Evolutionary conservation across 2,888 invertebrate genomes (phyloP), one percentile per base, ranked within the genome.

Genomic region (Amblyteles armatorius): DNA sequence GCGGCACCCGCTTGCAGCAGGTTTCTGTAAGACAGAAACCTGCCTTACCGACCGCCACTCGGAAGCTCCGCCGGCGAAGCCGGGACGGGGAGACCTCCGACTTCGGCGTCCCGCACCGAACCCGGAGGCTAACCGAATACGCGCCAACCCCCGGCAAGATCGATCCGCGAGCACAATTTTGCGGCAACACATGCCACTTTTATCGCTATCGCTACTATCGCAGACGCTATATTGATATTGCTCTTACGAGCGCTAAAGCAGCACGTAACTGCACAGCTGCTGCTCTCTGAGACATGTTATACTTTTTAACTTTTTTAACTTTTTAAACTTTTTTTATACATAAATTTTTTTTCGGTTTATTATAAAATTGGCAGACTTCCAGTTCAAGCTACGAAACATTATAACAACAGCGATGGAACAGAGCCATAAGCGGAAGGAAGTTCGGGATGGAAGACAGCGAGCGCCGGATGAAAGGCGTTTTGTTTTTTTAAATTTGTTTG

Each of bases 111-210:
- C 33, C 52, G 76, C 52, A 36, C 6, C 65, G 76, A 22, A 40
- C 65, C 22, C 29, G 11, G 40, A 19, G 50, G 50, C 74, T 19
- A 33, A 76, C 50, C 19, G 76, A 65, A 81, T 52, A 72, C 65
- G 65, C 81, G 81, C 83, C 57, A 77, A 80, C 40, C 71, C 29
- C 52, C 40, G 44, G 65, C 69, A 44, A 76, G 67, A 82, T 85
- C 79, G 84, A 85, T 82, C 74, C 71, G 16, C 71, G 82, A 44
- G 71, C 13, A 72, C 26, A 77, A 77, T 80, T 76, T 76, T 69
- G 16, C 50, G 72, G 71, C 65, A 19, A 36, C 63, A 71, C 83
- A 73, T 73, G 74, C 63, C 40, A 16, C 63, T 16, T 69, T 29
- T 40, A 48, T 19, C 50, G 36, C 76, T 26, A 68, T 26, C n/a